A percentile compares a stretch with the other conserved stretches of the same genome.
These are phyloP conservation scores for Eulemur macaco DNA, from an alignment of 2,113 vertebrate species.

Conservation along the genomic window DNA sequence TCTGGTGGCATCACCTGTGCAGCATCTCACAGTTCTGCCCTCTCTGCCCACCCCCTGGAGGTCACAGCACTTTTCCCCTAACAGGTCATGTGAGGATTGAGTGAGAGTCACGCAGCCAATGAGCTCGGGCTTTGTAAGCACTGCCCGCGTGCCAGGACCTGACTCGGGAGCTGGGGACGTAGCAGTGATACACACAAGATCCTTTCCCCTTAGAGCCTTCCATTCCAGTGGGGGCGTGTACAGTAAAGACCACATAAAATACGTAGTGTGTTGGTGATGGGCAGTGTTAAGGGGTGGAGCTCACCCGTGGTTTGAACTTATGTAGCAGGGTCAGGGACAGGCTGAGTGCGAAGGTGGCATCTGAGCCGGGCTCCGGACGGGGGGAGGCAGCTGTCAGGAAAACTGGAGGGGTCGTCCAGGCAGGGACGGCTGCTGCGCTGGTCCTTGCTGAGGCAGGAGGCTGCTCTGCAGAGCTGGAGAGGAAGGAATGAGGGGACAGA, in stretches of 20 bases:
- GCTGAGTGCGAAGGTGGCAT: neutral
- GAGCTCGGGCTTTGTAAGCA: neutral
- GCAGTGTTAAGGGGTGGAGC: neutral
- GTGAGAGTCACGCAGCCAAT: neutral
- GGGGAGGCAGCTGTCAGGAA: neutral
- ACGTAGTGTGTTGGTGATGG: neutral
- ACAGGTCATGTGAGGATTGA: neutral
- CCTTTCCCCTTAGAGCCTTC: neutral
- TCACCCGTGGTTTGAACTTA: neutral
- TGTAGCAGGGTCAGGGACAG: neutral
- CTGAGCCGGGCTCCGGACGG: neutral
- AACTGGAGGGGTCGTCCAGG: neutral
- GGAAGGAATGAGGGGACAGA: rapidly evolving
- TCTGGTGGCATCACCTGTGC: neutral
- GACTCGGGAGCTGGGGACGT: neutral
- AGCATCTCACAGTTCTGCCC: neutral
- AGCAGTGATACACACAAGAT: neutral
- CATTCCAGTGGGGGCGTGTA: neutral
- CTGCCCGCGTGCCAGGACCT: no score
- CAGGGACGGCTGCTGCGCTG: neutral
- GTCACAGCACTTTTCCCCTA: neutral
- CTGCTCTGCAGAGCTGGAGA: neutral
- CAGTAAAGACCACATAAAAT: no score
- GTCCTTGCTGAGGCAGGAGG: neutral
- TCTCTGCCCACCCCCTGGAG: neutral